A percentile compares a stretch with the other conserved stretches of the same genome.
Evolutionary conservation across 2,888 invertebrate genomes (phyloP).

Genomic region (Plagiodera versicolora): DNA sequence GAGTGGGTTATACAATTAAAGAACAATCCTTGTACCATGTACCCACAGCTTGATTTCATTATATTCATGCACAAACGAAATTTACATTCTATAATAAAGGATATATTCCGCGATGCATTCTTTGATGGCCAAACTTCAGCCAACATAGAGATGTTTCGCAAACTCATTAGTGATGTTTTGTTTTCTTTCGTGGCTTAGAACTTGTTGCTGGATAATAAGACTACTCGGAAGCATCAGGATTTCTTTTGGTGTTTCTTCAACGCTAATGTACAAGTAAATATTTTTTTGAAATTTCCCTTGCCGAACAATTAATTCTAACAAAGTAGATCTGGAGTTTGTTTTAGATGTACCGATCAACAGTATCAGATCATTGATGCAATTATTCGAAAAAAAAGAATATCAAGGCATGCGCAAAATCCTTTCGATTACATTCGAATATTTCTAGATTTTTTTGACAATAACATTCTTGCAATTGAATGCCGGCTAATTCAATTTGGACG

Average conservation of each 20-base stretch:
- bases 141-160: not conserved
- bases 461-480: no score
- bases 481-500: no score
- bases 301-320: not conserved
- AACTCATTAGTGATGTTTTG: not conserved
- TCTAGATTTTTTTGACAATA: no score
- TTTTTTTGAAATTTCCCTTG: not conserved
- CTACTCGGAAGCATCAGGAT: not conserved
- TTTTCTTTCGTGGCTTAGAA: not conserved
- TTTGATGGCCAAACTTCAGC: not conserved
- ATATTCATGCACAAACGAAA: slow-evolving; percentile 11
- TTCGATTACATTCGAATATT: no score
- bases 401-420: no score
- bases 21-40: not conserved
- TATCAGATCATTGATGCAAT: no score
- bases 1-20: not conserved
- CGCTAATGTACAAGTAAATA: not conserved
- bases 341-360: no score
- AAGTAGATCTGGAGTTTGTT: no score
- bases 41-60: not conserved
- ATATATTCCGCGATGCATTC: not conserved
- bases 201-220: not conserved
- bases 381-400: no score
- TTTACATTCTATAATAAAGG: slow-evolving; percentile 12
- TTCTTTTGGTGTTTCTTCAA: not conserved